These are phyloP conservation scores for Trissoscelio sp. DNA, from an alignment of 2,888 invertebrate genomes.

Conservation along the genomic window DNA sequence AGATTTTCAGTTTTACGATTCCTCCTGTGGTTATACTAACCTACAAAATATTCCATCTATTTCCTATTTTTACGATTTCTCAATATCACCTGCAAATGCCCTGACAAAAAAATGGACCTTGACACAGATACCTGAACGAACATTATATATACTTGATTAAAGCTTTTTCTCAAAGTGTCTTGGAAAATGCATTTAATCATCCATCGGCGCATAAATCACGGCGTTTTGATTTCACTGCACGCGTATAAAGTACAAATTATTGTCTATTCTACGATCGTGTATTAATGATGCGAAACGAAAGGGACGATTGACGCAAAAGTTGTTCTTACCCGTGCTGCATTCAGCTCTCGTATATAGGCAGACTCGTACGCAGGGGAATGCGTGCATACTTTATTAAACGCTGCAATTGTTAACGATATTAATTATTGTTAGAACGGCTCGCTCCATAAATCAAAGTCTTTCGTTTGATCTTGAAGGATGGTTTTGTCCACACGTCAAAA, in stretches of 20 bases:
- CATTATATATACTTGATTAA: no score
- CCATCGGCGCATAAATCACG: constrained; percentile 37
- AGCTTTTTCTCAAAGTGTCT: constrained; percentile 9
- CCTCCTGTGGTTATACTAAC: no score
- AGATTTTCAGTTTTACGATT: no score
- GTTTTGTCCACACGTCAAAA: neutral
- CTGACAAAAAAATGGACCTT: no score
- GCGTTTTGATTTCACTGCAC: constrained; percentile 42
- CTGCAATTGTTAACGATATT: constrained; percentile 75
- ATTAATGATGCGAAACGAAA: constrained; percentile 65
- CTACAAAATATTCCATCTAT: no score
- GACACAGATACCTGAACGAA: no score
- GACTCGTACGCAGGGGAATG: constrained; percentile 74
- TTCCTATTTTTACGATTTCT: no score
- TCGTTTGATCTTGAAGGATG: constrained; percentile 9
- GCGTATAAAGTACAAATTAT: constrained; percentile 44
- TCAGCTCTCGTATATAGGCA: constrained; percentile 72
- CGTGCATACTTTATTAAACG: constrained; percentile 76
- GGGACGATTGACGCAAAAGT: constrained; percentile 65
- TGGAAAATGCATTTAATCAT: constrained; percentile 39
- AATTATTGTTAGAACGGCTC: constrained; percentile 34
- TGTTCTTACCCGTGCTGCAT: constrained; percentile 57
- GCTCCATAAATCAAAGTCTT: neutral
- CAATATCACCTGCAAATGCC: no score
- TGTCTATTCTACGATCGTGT: constrained; percentile 52